These are phyloP conservation scores for Cryptotis parvus DNA, from an alignment of 2,113 vertebrate genomes.

Conservation along the genomic window DNA sequence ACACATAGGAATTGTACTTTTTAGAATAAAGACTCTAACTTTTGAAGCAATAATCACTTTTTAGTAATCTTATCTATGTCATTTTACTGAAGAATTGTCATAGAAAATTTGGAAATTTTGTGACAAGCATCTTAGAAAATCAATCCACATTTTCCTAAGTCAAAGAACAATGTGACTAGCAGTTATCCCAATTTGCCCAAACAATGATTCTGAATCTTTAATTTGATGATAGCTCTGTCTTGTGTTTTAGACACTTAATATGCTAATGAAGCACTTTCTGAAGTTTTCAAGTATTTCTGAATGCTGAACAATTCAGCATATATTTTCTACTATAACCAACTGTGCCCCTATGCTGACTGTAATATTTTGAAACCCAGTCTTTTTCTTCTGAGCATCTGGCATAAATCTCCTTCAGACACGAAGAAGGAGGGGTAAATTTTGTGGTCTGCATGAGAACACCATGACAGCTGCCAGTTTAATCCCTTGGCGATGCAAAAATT, in stretches of 20 bases:
- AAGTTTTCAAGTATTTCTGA: conserved; percentile 32
- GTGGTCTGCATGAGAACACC: conserved; percentile 74
- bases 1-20: background rate
- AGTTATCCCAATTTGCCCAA: background rate
- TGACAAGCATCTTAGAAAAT: conserved; percentile 1
- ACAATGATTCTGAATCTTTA: background rate
- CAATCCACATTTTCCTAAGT: conserved; percentile 35
- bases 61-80: conserved; percentile 18
- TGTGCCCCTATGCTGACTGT: conserved; percentile 75
- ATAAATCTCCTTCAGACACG: conserved; percentile 80
- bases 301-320: conserved; percentile 44
- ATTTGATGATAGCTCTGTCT: background rate
- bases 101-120: conserved; percentile 14
- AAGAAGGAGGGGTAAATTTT: conserved; percentile 76
- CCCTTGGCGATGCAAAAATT: conserved; percentile 84
- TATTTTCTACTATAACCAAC: conserved; percentile 59
- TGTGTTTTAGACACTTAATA: conserved; percentile 26
- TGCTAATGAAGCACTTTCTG: background rate
- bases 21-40: background rate
- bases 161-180: background rate
- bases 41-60: conserved; percentile 20
- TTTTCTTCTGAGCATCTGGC: conserved; percentile 86
- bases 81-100: conserved; percentile 10
- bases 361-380: conserved; percentile 81
- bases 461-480: conserved; percentile 84